These are phyloP conservation scores for Yponomeuta cagnagella DNA, from an alignment of 2,888 invertebrate species.

Conservation along the genomic window DNA sequence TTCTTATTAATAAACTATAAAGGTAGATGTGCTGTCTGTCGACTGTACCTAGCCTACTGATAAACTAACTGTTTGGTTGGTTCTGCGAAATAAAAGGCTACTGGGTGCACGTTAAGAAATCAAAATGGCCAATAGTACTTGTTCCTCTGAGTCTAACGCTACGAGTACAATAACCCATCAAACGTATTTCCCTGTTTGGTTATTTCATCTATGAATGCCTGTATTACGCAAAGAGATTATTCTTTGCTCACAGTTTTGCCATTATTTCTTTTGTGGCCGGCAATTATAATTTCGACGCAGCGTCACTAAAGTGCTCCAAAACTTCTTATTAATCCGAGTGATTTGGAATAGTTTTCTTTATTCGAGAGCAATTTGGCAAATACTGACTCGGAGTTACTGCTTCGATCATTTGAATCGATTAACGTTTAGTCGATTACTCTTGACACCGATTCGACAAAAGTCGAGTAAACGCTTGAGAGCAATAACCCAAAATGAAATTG, in stretches of 20 bases:
- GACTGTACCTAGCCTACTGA: too few relatives aligned
- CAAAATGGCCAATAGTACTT: too few relatives aligned
- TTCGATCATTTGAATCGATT: not conserved
- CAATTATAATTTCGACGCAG: not conserved
- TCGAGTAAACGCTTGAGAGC: not conserved
- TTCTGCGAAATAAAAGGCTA: too few relatives aligned
- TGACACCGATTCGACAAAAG: not conserved
- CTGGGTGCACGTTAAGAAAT: too few relatives aligned
- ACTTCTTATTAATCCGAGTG: conserved; percentile 2
- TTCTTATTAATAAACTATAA: too few relatives aligned
- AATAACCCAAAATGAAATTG: not conserved
- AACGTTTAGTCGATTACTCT: not conserved
- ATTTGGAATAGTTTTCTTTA: conserved; percentile 6
- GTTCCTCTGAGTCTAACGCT: too few relatives aligned
- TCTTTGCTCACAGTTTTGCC: not conserved
- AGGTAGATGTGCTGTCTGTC: too few relatives aligned
- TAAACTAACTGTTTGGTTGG: too few relatives aligned
- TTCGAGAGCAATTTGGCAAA: conserved; percentile 7
- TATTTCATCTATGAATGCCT: too few relatives aligned
- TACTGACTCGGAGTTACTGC: not conserved
- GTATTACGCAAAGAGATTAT: too few relatives aligned
- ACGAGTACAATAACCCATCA: too few relatives aligned
- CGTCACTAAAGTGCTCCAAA: not conserved
- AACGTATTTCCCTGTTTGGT: too few relatives aligned
- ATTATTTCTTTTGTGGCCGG: not conserved